Conservation (phyloP, 2,888 invertebrate species). For the Acronicta psi region DNA sequence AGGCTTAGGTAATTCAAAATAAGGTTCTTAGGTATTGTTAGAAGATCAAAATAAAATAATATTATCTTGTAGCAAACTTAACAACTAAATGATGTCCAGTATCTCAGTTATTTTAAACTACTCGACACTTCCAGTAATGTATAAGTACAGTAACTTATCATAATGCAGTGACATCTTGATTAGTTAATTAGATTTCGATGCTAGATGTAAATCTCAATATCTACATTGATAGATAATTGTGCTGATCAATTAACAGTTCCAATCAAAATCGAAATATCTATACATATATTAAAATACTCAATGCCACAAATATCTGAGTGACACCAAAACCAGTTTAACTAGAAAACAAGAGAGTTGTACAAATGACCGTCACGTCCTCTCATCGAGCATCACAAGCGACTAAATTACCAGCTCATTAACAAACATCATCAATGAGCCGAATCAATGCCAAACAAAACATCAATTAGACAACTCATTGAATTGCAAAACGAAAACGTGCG, state of each 20-base stretch:
- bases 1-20: no score
- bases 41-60: no score
- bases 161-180: neutral
- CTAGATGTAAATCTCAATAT: no score
- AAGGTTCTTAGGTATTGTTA: no score
- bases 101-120: no score
- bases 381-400: conserved; percentile 22
- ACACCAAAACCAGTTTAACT: conserved; percentile 39
- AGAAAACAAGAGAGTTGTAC: conserved; percentile 24
- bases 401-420: conserved; percentile 48
- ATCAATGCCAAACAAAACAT: conserved; percentile 76
- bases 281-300: conserved; percentile 25
- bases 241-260: neutral
- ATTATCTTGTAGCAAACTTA: neutral
- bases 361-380: conserved; percentile 36
- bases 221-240: neutral
- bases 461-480: conserved; percentile 80
- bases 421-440: conserved; percentile 63
- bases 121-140: neutral
- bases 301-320: conserved; percentile 30
- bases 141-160: neutral
- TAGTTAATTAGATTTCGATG: neutral
- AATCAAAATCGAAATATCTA: conserved; percentile 19
- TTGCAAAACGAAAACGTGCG: conserved; percentile 81
- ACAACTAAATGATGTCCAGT: no score